Conservation (phyloP, 2,888 invertebrate species). For the Brachypterus glaber region DNA sequence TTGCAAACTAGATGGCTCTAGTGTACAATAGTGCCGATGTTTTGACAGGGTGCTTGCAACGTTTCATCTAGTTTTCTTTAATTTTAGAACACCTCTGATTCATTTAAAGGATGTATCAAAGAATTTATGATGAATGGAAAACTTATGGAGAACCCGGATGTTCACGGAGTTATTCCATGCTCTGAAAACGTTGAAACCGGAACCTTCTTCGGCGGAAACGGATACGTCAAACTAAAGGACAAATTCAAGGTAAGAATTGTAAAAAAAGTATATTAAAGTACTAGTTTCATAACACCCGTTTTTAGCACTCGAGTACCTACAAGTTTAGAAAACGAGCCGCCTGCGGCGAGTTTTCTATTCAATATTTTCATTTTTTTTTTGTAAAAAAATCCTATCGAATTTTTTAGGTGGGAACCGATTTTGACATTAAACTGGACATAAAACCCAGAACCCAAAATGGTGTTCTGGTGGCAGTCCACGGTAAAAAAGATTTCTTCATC, state of each 20-base stretch:
- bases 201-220: slow-evolving; percentile 71
- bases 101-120: slow-evolving; percentile 77
- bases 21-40: too few species aligned
- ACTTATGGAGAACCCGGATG: slow-evolving; percentile 51
- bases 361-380: too few species aligned
- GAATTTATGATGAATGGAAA: slow-evolving; percentile 64
- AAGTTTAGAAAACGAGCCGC: too few species aligned
- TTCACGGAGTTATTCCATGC: slow-evolving; percentile 65
- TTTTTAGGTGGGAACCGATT: slow-evolving; percentile 56
- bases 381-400: neutral
- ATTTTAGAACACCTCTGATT: slow-evolving; percentile 42
- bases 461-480: slow-evolving; percentile 77
- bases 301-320: too few species aligned
- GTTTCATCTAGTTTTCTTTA: slow-evolving; percentile 13
- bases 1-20: too few species aligned
- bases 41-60: too few species aligned
- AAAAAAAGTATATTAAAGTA: too few species aligned
- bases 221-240: slow-evolving; percentile 59
- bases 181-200: slow-evolving; percentile 70
- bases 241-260: slow-evolving; percentile 46
- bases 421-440: slow-evolving; percentile 76
- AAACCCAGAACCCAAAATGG: slow-evolving; percentile 79
- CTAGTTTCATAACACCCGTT: too few species aligned
- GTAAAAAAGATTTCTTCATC: slow-evolving; percentile 71
- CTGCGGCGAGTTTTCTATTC: too few species aligned